Conservation (phyloP, 2,797 vertebrate species). For the Buceros bicornis region DNA sequence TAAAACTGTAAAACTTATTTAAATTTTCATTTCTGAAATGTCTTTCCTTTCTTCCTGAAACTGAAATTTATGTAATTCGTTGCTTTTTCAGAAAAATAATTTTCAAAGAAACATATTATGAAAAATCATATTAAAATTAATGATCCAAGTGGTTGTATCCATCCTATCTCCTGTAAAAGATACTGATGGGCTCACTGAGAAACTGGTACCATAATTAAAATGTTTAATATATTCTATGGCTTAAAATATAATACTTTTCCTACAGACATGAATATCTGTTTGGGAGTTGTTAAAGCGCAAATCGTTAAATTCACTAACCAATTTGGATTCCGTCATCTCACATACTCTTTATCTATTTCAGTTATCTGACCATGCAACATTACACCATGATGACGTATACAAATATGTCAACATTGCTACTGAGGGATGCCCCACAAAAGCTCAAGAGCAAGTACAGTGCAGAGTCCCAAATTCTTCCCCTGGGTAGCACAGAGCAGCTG, state of each 20-base stretch:
- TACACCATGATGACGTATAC: background rate
- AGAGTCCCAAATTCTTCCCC: background rate
- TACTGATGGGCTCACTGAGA: background rate
- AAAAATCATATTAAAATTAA: background rate
- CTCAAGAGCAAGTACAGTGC: background rate
- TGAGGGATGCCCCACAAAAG: background rate
- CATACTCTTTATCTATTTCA: background rate
- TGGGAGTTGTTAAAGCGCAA: background rate
- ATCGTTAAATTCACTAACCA: background rate
- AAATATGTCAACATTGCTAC: background rate
- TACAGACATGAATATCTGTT: background rate
- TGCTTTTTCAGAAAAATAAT: background rate
- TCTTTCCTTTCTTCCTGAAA: background rate
- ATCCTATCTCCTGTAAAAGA: background rate
- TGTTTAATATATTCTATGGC: background rate
- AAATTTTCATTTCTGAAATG: background rate
- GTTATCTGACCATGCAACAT: background rate
- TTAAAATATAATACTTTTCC: background rate
- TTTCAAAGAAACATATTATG: background rate
- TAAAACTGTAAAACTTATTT: background rate
- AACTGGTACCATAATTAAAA: background rate
- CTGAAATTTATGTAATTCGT: background rate
- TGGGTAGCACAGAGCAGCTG: rapidly evolving
- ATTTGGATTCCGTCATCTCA: background rate
- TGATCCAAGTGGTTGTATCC: background rate